Percentiles rank a stretch among this genome's conserved stretches.
Evolutionary conservation across 1,140 invertebrate genomes (phyloP).

Genomic region (Eciton burchellii): DNA sequence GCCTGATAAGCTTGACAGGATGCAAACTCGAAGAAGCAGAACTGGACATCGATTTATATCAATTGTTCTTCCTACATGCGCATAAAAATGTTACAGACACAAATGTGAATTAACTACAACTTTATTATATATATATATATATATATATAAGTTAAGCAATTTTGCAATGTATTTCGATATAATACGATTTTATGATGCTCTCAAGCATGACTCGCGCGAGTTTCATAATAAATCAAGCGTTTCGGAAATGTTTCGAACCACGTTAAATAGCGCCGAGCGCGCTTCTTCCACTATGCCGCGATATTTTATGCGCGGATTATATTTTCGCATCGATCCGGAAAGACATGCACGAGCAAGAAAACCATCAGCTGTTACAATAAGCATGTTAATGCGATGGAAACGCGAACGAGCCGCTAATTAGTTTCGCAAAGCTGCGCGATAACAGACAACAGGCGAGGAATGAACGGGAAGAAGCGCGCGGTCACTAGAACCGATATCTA

Average conservation of each 20-base stretch:
- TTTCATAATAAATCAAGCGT: not conserved
- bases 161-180: no score
- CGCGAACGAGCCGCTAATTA: constrained; percentile 35
- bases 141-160: no score
- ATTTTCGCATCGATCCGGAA: not conserved
- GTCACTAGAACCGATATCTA: not conserved
- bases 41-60: not conserved
- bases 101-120: no score
- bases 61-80: no score
- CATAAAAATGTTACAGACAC: no score
- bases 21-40: not conserved
- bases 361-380: not conserved
- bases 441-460: not conserved
- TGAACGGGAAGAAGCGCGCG: not conserved
- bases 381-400: not conserved
- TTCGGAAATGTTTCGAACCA: not conserved
- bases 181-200: not conserved
- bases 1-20: no score
- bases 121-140: no score
- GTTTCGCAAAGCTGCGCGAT: constrained; percentile 1
- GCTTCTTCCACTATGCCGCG: not conserved
- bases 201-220: not conserved
- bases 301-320: not conserved
- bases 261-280: not conserved
- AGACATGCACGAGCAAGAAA: not conserved